Evolutionary conservation across 1,140 invertebrate species (phyloP), one percentile per base, ranked within the genome.

Genomic region (Heliconius eleuchia): DNA sequence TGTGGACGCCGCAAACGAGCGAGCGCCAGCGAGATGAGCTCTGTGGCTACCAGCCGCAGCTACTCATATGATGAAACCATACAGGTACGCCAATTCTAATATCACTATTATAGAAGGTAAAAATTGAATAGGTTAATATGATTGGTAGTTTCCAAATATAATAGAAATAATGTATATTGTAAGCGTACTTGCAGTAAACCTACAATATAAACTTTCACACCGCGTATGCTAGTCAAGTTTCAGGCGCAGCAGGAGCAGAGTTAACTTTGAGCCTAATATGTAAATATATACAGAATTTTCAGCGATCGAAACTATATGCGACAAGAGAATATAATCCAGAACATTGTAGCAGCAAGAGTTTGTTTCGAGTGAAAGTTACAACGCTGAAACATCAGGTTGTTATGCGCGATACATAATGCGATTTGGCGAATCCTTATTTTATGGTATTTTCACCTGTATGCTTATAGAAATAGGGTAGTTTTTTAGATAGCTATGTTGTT

Each of bases 51-150:
- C 7, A 85, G 84, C 81, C 88, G 86, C 84, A 90, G 85, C 83
- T 93, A 90, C 80, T 90, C 92, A 39, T 94, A 89, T 80, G 92
- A 94, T 90, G 92, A 94, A 85, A 94, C 92, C 57, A 89, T 94
- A 87, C 91, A 93, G 88, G 92, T 93, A 84, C 18, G 72, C 2
- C 60, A 57, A 52, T 57, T 19, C 42, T 18, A 50, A 16, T 37
- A 52, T 52, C 18, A 52, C 16, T 42, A 42, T 42, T 42, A 42
- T 42, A 11, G 42, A 42, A 1, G 42, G 42, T 42, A 9, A 42
- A 42, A 42, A 13, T 13, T 42, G 13, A 42, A 42, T 42, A 13
- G 11, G 9, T 42, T 42, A 37, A 37, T 37, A 37, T 1, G 34
- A 37, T 37, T 37, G 1, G 34, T 37, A 37, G 34, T 37, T 37